These are phyloP conservation scores for Iguana delicatissima DNA, from an alignment of 2,797 vertebrate genomes.

Conservation along the genomic window DNA sequence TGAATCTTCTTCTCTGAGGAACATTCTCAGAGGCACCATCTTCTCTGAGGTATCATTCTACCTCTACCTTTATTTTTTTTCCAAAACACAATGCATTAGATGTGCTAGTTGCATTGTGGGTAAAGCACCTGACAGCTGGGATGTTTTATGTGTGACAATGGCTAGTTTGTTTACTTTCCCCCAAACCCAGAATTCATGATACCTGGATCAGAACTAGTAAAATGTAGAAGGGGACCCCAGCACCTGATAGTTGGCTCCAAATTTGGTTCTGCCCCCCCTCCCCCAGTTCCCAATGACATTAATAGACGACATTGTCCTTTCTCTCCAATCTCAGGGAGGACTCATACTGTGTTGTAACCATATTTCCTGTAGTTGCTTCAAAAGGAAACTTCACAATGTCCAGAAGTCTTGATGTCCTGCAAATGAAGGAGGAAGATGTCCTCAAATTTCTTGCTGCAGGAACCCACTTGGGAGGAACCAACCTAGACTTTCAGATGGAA, in stretches of 20 bases:
- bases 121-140: background rate
- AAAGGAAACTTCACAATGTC: no score
- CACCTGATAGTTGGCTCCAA: background rate
- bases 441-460: no score
- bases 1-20: background rate
- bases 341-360: no score
- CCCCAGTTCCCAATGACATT: background rate
- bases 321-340: no score
- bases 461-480: no score
- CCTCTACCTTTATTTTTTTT: background rate
- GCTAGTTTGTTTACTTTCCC: background rate
- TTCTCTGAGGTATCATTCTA: no score
- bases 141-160: background rate
- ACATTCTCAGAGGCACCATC: background rate
- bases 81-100: background rate
- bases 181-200: background rate
- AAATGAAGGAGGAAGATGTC: no score
- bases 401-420: no score
- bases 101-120: background rate
- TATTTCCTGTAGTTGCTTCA: no score
- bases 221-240: background rate
- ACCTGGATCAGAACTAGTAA: background rate
- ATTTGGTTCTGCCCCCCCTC: background rate
- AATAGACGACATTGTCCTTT: background rate
- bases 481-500: no score